Evolutionary conservation across 2,113 vertebrate species (phyloP).

Genomic region (Calyptomena viridis): DNA sequence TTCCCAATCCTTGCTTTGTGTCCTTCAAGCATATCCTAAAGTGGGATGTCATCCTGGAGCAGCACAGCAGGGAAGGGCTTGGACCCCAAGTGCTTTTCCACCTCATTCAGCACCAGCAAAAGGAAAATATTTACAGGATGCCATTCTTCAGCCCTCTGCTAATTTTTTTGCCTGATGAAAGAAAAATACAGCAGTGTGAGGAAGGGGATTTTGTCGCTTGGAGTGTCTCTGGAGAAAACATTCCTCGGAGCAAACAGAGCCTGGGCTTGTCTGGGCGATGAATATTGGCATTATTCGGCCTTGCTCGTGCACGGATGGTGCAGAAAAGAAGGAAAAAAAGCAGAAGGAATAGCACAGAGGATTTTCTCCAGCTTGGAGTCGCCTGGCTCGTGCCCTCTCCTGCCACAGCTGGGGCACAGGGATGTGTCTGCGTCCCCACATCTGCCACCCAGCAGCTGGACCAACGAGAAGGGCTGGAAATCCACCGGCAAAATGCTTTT

Average conservation of each 20-base stretch:
- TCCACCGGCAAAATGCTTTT: background rate
- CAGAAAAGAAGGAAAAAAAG: background rate
- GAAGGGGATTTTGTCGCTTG: background rate
- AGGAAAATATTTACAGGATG: slow-evolving; percentile 33
- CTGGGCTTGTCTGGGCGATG: background rate
- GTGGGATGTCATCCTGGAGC: background rate
- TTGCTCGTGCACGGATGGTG: background rate
- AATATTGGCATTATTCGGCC: slow-evolving; percentile 29
- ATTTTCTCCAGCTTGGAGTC: background rate
- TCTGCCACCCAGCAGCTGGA: slow-evolving; percentile 29
- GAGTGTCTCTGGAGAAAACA: background rate
- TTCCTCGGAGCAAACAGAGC: slow-evolving; percentile 34
- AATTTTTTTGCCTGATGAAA: slow-evolving; percentile 46
- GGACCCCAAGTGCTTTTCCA: background rate
- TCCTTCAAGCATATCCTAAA: background rate
- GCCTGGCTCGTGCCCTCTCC: background rate
- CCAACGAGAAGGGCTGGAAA: background rate
- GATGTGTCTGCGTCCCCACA: background rate
- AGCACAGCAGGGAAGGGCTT: rapidly evolving
- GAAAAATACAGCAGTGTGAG: background rate
- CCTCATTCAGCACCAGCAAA: background rate
- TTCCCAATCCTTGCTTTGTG: background rate
- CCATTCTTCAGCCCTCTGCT: slow-evolving; percentile 9
- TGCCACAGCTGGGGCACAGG: rapidly evolving
- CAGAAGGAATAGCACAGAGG: background rate